phyloP scores from a whole-genome alignment of 2,888 invertebrate genomes.

The Agapetus fuscipes region DNA sequence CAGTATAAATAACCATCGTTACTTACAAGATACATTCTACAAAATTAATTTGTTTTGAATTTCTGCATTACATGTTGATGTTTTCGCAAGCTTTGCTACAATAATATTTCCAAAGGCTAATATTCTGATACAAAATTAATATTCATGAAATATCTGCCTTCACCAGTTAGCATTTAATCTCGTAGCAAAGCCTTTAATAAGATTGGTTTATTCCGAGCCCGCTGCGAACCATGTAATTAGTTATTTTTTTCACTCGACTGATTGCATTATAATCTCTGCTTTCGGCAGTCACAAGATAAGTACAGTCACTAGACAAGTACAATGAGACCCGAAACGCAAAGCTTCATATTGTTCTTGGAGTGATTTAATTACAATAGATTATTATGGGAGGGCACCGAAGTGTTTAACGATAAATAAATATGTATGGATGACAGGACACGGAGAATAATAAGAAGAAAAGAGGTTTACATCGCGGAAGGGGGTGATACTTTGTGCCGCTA shows the following conservation, averaged over 20 bases:
- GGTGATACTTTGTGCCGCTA: too few species aligned
- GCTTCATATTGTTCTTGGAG: constrained; percentile 20
- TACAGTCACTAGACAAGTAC: background rate
- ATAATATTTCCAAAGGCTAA: too few species aligned
- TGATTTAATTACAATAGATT: constrained; percentile 23
- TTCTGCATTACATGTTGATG: too few species aligned
- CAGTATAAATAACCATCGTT: too few species aligned
- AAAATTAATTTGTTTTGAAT: too few species aligned
- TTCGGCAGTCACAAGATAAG: too few species aligned
- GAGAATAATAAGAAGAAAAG: constrained; percentile 20
- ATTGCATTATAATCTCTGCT: constrained; percentile 12
- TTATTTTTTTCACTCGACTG: constrained; percentile 21
- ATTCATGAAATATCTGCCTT: too few species aligned
- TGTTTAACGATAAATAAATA: constrained; percentile 23
- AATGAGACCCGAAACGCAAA: constrained; percentile 3
- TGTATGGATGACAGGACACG: constrained; percentile 16
- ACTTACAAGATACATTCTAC: too few species aligned
- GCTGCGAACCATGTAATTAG: constrained; percentile 19
- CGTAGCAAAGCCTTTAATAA: too few species aligned
- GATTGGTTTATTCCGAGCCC: background rate
- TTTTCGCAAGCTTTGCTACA: too few species aligned
- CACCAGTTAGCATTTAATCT: too few species aligned
- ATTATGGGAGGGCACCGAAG: constrained; percentile 21
- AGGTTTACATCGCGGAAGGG: constrained; percentile 12
- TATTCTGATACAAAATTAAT: too few species aligned